Conservation (phyloP, 2,888 invertebrate species). For the Melanostoma mellinum region DNA sequence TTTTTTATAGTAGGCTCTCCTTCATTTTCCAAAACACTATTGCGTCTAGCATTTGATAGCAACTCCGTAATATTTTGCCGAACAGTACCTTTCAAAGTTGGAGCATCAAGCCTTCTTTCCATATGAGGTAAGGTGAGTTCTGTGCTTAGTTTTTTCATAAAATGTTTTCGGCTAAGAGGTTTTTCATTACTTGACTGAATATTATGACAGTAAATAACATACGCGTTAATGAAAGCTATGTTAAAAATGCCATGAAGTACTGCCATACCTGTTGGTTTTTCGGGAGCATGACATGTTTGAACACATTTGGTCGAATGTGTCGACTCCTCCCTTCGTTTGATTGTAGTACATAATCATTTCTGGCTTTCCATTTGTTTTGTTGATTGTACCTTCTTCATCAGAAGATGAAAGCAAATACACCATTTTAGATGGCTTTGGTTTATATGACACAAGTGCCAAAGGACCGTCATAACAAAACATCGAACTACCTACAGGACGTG, state of each 20-base stretch:
- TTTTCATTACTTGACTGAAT: conserved; percentile 36
- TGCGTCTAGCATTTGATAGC: conserved; percentile 9
- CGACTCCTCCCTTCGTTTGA: conserved; percentile 60
- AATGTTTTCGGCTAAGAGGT: conserved; percentile 26
- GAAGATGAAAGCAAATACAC: conserved; percentile 61
- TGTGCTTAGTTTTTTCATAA: conserved; percentile 41
- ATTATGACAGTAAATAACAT: conserved; percentile 47
- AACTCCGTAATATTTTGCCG: conserved; percentile 31
- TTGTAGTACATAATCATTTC: conserved; percentile 52
- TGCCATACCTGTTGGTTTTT: conserved; percentile 28
- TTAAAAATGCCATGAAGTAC: conserved; percentile 15
- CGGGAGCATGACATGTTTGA: conserved; percentile 46
- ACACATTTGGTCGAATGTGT: conserved; percentile 67
- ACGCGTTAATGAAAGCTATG: conserved; percentile 25
- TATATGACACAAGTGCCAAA: conserved; percentile 42
- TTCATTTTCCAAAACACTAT: conserved; percentile 24
- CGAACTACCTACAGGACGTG: conserved; percentile 25
- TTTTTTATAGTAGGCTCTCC: conserved; percentile 5
- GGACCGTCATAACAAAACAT: conserved; percentile 54
- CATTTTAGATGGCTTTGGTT: conserved; percentile 40
- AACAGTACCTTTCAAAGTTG: conserved; percentile 37
- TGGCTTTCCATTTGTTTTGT: conserved; percentile 34
- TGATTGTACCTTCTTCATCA: conserved; percentile 38
- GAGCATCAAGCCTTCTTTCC: conserved; percentile 5
- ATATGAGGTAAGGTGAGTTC: conserved; percentile 18